These are phyloP conservation scores for Balaeniceps rex DNA, from an alignment of 2,113 vertebrate species.

Conservation along the genomic window DNA sequence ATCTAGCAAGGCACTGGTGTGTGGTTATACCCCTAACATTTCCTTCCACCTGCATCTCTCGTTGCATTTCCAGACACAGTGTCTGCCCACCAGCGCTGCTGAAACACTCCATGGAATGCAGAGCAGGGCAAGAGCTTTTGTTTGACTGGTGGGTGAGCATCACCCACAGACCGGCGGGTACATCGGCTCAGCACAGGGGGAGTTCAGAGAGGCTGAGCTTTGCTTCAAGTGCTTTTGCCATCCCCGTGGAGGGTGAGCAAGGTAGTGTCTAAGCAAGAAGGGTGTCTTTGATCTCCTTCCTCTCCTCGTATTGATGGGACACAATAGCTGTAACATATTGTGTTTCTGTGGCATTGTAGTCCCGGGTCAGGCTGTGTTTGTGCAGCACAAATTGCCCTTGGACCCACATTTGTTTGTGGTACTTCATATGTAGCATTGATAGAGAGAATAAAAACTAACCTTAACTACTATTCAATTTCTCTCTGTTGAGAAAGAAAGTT, in stretches of 20 bases:
- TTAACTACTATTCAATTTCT: not conserved
- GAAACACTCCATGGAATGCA: rapidly evolving
- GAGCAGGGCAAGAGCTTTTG: not conserved
- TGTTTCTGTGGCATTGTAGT: not conserved
- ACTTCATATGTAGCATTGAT: not conserved
- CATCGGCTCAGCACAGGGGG: not conserved
- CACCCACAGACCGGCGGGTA: not conserved
- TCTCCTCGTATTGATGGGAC: not conserved
- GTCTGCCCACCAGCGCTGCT: rapidly evolving
- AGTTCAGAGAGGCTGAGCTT: not conserved
- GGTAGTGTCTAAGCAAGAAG: not conserved
- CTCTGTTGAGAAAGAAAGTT: not conserved
- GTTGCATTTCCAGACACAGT: rapidly evolving
- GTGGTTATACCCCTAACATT: not conserved
- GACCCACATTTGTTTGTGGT: not conserved
- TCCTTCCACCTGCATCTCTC: not conserved
- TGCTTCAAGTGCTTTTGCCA: not conserved
- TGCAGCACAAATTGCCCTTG: not conserved
- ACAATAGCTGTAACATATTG: not conserved
- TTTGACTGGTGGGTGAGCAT: not conserved
- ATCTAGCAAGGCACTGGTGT: not conserved
- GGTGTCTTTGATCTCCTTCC: not conserved
- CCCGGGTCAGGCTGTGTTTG: not conserved
- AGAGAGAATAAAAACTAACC: not conserved
- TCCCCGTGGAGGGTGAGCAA: not conserved